Conservation (phyloP, 2,888 invertebrate species). For the Apoda limacodes region DNA sequence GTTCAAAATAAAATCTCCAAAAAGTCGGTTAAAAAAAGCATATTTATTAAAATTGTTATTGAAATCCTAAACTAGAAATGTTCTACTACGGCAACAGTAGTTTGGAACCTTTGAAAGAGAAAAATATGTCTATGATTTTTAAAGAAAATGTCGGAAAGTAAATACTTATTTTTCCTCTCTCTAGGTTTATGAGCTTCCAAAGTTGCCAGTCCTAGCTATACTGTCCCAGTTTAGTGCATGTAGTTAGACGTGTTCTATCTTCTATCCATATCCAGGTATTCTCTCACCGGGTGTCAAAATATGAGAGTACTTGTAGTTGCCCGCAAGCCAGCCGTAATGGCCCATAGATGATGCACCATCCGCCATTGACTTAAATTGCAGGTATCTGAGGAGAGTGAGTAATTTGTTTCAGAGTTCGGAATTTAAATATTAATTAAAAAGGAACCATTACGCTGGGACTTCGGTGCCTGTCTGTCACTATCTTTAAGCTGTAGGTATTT, state of each 20-base stretch:
- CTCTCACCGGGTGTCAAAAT: background rate
- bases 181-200: no score
- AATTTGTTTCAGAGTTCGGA: no score
- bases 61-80: background rate
- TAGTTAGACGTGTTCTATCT: no score
- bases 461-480: no score
- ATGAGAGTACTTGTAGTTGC: slow-evolving; percentile 21
- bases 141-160: background rate
- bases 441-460: no score
- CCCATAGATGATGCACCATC: slow-evolving; percentile 34
- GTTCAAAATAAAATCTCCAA: no score
- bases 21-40: no score
- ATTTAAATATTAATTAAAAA: no score
- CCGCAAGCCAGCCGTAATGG: slow-evolving; percentile 43
- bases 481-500: no score
- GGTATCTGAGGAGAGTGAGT: slow-evolving; percentile 32
- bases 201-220: no score
- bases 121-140: background rate
- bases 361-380: slow-evolving; percentile 34
- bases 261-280: background rate
- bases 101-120: background rate
- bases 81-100: background rate
- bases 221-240: no score
- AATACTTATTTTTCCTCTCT: background rate
- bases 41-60: background rate